Evolutionary conservation across 1,140 invertebrate species (phyloP).

Genomic region (Augochlora pura): DNA sequence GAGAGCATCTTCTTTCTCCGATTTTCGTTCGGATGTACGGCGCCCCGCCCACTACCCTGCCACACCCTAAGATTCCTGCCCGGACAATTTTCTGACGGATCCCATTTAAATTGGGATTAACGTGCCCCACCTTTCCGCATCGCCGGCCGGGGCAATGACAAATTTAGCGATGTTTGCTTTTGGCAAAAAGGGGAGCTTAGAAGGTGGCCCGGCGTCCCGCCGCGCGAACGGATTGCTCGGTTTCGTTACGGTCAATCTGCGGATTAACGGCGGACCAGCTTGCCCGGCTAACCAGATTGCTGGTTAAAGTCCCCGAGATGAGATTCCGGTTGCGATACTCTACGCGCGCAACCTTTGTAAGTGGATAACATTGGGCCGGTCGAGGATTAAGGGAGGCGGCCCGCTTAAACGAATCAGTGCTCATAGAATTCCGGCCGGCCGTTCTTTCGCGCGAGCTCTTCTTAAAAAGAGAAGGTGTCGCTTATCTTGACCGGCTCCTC

Average conservation of each 20-base stretch:
- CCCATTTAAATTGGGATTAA: conserved; percentile 69
- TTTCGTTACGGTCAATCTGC: conserved; percentile 53
- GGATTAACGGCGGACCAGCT: conserved; percentile 54
- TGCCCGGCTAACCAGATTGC: conserved; percentile 67
- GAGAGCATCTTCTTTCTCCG: conserved; percentile 30
- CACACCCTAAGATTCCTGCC: conserved; percentile 19
- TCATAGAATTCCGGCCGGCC: too few relatives aligned
- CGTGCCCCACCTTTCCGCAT: conserved; percentile 5
- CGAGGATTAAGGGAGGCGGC: conserved; percentile 22
- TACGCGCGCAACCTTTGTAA: conserved; percentile 21
- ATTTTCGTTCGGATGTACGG: conserved; percentile 29
- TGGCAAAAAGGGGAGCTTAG: background rate
- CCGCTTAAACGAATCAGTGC: background rate
- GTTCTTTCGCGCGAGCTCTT: background rate
- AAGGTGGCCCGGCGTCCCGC: background rate
- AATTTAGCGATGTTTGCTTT: conserved; percentile 32
- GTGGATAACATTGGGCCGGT: conserved; percentile 34
- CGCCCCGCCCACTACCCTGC: conserved; percentile 46
- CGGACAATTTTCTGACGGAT: conserved; percentile 50
- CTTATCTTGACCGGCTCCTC: background rate
- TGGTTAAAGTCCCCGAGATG: conserved; percentile 63
- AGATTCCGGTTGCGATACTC: conserved; percentile 41
- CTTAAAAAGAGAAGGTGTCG: conserved; percentile 1
- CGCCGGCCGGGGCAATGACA: background rate
- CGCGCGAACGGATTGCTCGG: conserved; percentile 34